These are phyloP conservation scores for Archips crataeganus DNA, from an alignment of 2,888 invertebrate species.

Conservation along the genomic window DNA sequence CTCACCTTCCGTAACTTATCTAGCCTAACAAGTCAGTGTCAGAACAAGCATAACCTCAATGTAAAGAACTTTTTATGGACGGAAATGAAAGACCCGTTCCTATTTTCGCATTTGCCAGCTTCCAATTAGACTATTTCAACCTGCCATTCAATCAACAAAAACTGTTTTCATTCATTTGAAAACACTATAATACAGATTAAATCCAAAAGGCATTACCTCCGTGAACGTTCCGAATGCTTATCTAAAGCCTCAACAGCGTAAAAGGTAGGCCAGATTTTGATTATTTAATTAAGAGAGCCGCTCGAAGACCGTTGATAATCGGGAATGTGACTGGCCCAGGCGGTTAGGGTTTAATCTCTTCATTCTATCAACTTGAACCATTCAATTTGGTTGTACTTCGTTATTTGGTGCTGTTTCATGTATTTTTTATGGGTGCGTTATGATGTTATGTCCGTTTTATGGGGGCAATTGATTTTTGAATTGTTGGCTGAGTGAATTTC, in stretches of 20 bases:
- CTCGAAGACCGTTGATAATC: constrained; percentile 75
- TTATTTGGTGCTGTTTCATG: constrained; percentile 38
- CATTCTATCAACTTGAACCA: constrained; percentile 51
- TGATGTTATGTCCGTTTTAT: constrained; percentile 34
- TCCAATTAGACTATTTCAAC: too few relatives aligned
- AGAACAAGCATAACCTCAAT: too few relatives aligned
- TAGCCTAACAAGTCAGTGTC: too few relatives aligned
- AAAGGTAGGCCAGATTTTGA: constrained; percentile 53
- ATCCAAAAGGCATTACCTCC: constrained; percentile 38
- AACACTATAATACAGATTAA: constrained; percentile 39
- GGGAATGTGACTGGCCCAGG: constrained; percentile 71
- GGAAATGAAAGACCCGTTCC: too few relatives aligned
- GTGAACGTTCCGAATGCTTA: constrained; percentile 37
- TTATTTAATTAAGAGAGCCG: constrained; percentile 73
- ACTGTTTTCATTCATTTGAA: constrained; percentile 35
- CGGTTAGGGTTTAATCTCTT: constrained; percentile 68
- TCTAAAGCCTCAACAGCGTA: constrained; percentile 42
- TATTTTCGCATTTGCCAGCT: too few relatives aligned
- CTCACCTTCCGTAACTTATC: too few relatives aligned
- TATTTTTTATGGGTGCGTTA: constrained; percentile 41
- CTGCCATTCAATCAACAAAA: not conserved
- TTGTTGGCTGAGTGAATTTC: constrained; percentile 10
- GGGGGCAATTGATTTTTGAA: constrained; percentile 26
- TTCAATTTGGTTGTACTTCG: constrained; percentile 41
- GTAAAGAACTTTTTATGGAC: too few relatives aligned